Evolutionary conservation across 1,140 invertebrate genomes (phyloP).

Genomic region (Cephus cinctus): DNA sequence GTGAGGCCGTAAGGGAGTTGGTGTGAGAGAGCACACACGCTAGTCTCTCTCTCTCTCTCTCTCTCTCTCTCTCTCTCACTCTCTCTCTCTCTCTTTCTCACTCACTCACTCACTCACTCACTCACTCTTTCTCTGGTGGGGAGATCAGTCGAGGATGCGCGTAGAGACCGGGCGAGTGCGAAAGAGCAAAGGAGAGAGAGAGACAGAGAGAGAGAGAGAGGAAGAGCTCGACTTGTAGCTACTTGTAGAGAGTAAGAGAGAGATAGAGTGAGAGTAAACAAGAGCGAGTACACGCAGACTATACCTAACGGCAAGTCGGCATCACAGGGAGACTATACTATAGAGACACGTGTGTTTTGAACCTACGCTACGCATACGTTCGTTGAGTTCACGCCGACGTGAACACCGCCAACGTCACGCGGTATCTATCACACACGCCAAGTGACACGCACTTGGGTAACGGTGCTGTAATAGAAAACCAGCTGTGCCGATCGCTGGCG

Average conservation of each 20-base stretch:
- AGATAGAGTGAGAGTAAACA: neutral
- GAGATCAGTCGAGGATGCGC: too few species aligned
- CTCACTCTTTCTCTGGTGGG: conserved; percentile 3
- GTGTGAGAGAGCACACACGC: conserved; percentile 23
- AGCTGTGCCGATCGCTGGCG: neutral
- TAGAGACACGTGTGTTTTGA: too few species aligned
- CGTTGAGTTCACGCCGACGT: conserved; percentile 20
- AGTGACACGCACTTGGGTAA: neutral
- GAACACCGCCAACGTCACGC: conserved; percentile 2
- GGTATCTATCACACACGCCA: neutral
- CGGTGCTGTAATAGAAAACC: conserved; percentile 11
- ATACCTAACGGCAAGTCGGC: conserved; percentile 6
- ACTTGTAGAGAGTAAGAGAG: conserved; percentile 6
- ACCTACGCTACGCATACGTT: conserved; percentile 38
- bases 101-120: neutral
- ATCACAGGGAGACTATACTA: conserved; percentile 4
- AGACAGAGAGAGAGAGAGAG: conserved; percentile 9
- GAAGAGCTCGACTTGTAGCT: too few species aligned
- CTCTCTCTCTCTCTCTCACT: neutral
- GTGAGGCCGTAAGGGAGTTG: too few species aligned
- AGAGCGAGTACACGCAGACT: conserved; percentile 12
- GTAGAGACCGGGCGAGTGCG: neutral
- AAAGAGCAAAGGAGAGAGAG: neutral
- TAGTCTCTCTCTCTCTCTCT: conserved; percentile 5
- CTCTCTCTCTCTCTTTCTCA: conserved; percentile 1